Conservation (phyloP, 2,888 invertebrate genomes). For the Amphimallon solstitiale region DNA sequence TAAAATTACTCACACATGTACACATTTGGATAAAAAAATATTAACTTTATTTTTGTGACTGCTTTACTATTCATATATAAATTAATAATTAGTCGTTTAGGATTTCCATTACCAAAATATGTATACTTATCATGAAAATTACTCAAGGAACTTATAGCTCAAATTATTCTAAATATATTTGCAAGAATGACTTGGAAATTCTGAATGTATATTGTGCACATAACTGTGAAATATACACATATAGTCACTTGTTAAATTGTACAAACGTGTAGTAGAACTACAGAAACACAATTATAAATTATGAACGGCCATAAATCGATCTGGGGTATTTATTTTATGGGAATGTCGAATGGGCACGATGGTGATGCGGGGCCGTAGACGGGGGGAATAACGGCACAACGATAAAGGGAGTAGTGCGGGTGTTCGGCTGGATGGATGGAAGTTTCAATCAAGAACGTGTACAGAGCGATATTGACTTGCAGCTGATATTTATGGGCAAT, state of each 20-base stretch:
- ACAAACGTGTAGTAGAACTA: conserved; percentile 25
- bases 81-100: too few species aligned
- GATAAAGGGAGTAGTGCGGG: conserved; percentile 28
- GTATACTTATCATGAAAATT: too few species aligned
- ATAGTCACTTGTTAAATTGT: conserved; percentile 30
- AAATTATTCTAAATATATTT: too few species aligned
- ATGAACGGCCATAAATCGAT: conserved; percentile 39
- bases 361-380: conserved; percentile 1
- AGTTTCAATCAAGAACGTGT: conserved; percentile 56
- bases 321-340: conserved; percentile 39
- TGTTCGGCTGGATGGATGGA: conserved; percentile 48
- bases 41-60: too few species aligned
- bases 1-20: too few species aligned
- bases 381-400: background rate
- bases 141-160: too few species aligned
- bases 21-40: too few species aligned
- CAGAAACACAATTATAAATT: conserved; percentile 40
- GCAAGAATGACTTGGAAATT: too few species aligned
- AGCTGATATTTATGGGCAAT: conserved; percentile 64
- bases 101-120: too few species aligned
- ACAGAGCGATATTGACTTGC: conserved; percentile 61
- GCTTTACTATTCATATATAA: too few species aligned
- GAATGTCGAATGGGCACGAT: conserved; percentile 31
- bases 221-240: too few species aligned
- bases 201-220: too few species aligned